Base-by-base conservation (phyloP, 2,888 invertebrate species). In the Operophtera brumata region DNA sequence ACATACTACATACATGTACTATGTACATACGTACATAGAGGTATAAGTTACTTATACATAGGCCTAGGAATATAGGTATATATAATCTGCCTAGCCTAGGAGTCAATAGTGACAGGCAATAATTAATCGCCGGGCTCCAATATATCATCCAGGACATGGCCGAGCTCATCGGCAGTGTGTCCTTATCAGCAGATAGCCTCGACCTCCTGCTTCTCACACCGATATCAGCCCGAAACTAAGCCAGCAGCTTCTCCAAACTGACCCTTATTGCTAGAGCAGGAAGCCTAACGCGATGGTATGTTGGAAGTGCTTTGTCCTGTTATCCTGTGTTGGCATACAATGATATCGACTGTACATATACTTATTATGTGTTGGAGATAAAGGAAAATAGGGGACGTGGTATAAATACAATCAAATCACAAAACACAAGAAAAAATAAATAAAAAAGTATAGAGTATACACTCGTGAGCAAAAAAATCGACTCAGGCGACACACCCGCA, bases 101-200 rank as follows among this genome's bases (percentile, higher is more conserved):
- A n/a, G n/a, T n/a, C n/a, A n/a, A n/a, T n/a, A n/a, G n/a, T n/a
- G n/a, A n/a, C n/a, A n/a, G n/a, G n/a, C n/a, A n/a, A n/a, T n/a
- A 20, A 20, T 20, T 20, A n/a, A 48, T 48, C 41, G 42, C 46
- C 35, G 39, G 12, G 47, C 34, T 47, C 26, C 14, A 40, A 36
- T 25, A 37, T 52, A 46, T 46, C 53, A 43, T 45, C 43, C 34
- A 50, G 72, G 20, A 20, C 20, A 20, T 2, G 73, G 78, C 79
- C 75, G 77, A 78, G 73, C 77, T 63, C 71, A 69, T 65, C 73
- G 73, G 59, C 75, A 76, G 78, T 77, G 78, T 75, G 71, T 66
- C 64, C 75, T 84, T 88, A 87, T 87, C 88, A 70, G 65, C 56
- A 74, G 81, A 86, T 84, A 87, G 72, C 86, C 86, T 81, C 87